Base-by-base conservation (phyloP, 2,888 invertebrate species). In the Artemia sinica region DNA sequence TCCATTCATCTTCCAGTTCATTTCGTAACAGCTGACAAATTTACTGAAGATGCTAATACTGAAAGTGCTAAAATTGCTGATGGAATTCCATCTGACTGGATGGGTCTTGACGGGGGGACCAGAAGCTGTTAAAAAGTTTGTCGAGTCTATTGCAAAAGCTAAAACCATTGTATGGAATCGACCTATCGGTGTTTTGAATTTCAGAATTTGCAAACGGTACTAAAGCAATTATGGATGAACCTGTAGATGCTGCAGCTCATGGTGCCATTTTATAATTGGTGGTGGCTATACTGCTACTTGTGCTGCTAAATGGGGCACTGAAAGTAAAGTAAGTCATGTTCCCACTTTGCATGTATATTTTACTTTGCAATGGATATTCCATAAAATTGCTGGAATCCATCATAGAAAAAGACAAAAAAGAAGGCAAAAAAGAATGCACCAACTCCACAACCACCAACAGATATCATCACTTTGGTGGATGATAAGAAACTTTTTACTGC, bases 141-240 rank as follows among this genome's bases (percentile, higher is more conserved):
- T 75, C 73, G 89, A 86, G 67, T 91, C 91, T 13, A 86, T 99
- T 73, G 82, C 84, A 0, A 83, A 89, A 72, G 91, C 97, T 49
- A 97, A 96, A 81, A 88, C 93, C 7, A 92, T 99, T 76, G 94
- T 98, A 2, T 99, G 98, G 98, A 99, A 99, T 79, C 98, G 97
- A 11, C 98, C 98, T 1, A 89, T 91, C 69, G 98, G 98, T 69
- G 98, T 12, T 99, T 99, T 78, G 98, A 99, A 80, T 96, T 91
- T 77, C 88, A 88, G 63, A 91, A 77, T 98, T 97, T 77, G 85
- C 88, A 8, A 85, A 85, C 67, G 97, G 97, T 72, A 96, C 97
- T 49, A 88, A 91, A 76, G 81, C 85, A 18, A 79, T 98, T 63
- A 95, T 98, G 95, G 92, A 97, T 75, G 88, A 86, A 69, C 95